phyloP scores from a whole-genome alignment of 2,888 invertebrate genomes.

The Chrysomela aeneicollis region DNA sequence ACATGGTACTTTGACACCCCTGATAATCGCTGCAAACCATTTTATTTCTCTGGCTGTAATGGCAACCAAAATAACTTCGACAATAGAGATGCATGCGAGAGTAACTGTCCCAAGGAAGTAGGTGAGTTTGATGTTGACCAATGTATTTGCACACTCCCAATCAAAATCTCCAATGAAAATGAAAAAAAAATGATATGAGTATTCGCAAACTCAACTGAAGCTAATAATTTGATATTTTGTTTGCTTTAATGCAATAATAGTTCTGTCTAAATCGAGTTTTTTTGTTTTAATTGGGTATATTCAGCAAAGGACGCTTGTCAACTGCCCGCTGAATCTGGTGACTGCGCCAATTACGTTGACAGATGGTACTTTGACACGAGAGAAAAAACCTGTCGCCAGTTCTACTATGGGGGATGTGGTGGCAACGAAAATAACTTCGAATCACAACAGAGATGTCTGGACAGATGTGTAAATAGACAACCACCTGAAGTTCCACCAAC shows the following conservation, averaged over 20 bases:
- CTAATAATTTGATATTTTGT: neutral
- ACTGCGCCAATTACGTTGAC: conserved; percentile 77
- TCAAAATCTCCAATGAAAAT: too few species aligned
- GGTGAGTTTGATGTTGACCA: conserved; percentile 69
- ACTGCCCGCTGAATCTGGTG: conserved; percentile 78
- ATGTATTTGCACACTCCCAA: too few species aligned
- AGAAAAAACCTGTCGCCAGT: conserved; percentile 77
- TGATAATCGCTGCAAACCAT: conserved; percentile 88
- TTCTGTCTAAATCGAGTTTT: neutral
- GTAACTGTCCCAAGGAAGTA: conserved; percentile 78
- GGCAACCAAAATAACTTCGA: conserved; percentile 89
- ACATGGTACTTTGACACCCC: conserved; percentile 86
- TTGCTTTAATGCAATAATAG: neutral
- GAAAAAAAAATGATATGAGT: too few species aligned
- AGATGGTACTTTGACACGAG: conserved; percentile 87
- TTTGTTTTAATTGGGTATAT: neutral
- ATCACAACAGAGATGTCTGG: conserved; percentile 71
- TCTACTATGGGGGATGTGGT: conserved; percentile 90
- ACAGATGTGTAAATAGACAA: conserved; percentile 66
- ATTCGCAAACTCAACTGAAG: too few species aligned
- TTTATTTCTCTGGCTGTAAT: conserved; percentile 91
- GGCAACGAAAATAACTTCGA: conserved; percentile 90
- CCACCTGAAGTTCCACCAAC: conserved; percentile 43
- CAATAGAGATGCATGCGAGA: conserved; percentile 75
- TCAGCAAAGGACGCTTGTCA: conserved; percentile 71